phyloP scores from a whole-genome alignment of 2,797 vertebrate species.

The Eleutherodactylus coqui region DNA sequence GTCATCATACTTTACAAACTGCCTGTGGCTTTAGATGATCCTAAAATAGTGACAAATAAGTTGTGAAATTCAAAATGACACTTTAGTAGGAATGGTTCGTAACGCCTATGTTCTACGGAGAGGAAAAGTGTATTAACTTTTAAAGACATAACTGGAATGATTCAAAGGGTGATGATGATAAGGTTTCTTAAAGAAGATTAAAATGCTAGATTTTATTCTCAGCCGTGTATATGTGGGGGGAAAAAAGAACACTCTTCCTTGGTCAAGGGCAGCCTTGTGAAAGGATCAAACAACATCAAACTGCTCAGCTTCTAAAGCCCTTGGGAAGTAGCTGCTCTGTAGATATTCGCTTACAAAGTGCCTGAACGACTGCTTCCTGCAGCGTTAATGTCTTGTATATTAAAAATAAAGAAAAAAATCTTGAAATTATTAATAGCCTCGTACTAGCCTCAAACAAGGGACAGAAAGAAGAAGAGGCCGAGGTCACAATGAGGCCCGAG shows the following conservation, averaged over 20 bases:
- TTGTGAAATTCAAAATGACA: slow-evolving; percentile 19
- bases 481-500: not conserved
- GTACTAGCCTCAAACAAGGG: not conserved
- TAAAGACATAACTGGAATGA: slow-evolving; percentile 18
- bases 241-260: slow-evolving; percentile 2
- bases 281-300: slow-evolving; percentile 24
- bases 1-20: slow-evolving; percentile 35
- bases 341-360: slow-evolving; percentile 1
- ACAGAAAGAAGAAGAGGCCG: not conserved
- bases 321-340: not conserved
- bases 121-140: slow-evolving; percentile 20
- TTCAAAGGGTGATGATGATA: slow-evolving; percentile 27
- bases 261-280: slow-evolving; percentile 32
- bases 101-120: not conserved
- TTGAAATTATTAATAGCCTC: slow-evolving; percentile 3
- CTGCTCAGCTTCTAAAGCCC: not conserved
- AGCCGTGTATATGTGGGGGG: slow-evolving; percentile 13
- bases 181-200: slow-evolving; percentile 26
- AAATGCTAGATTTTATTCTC: slow-evolving; percentile 38
- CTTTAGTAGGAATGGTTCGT: not conserved
- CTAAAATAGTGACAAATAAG: slow-evolving; percentile 49
- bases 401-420: not conserved
- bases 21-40: slow-evolving; percentile 48
- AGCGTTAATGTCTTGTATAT: slow-evolving; percentile 6
- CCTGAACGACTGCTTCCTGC: not conserved